phyloP scores from a whole-genome alignment of 1,140 invertebrate species.

The Nasonia longicornis region DNA sequence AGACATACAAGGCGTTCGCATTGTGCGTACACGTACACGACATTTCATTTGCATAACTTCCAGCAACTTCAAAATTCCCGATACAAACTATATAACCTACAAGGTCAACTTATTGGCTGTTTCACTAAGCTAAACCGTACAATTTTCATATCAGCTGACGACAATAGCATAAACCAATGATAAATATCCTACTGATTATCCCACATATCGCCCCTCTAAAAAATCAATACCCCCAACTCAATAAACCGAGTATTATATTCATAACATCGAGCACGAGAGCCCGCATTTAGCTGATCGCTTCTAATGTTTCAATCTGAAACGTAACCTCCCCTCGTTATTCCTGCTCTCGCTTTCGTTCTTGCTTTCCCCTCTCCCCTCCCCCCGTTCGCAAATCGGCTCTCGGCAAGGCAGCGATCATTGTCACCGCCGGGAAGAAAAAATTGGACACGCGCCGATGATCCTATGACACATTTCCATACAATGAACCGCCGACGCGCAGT shows the following conservation, averaged over 20 bases:
- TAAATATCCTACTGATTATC: not conserved
- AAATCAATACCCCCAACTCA: conserved; percentile 18
- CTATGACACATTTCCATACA: conserved; percentile 39
- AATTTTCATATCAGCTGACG: not conserved
- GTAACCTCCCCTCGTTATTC: conserved; percentile 13
- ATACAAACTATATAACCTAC: not conserved
- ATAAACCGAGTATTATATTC: conserved; percentile 36
- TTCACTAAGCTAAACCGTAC: too few relatives aligned
- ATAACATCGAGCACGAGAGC: conserved; percentile 17
- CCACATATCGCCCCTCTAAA: not conserved
- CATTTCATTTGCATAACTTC: conserved; percentile 6
- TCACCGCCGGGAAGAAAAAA: conserved; percentile 29
- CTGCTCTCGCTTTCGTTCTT: too few relatives aligned
- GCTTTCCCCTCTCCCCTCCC: not conserved
- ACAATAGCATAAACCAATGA: not conserved
- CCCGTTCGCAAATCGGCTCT: not conserved
- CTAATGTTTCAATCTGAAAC: conserved; percentile 47
- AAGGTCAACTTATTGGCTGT: not conserved
- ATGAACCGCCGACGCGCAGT: conserved; percentile 24
- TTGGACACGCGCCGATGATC: conserved; percentile 45
- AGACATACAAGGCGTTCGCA: not conserved
- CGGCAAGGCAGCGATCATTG: conserved; percentile 30
- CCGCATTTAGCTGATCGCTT: conserved; percentile 37
- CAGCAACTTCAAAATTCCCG: not conserved
- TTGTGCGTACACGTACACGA: too few relatives aligned